Base-by-base conservation (phyloP, 2,888 invertebrate genomes). In the Eupithecia pulchellata region DNA sequence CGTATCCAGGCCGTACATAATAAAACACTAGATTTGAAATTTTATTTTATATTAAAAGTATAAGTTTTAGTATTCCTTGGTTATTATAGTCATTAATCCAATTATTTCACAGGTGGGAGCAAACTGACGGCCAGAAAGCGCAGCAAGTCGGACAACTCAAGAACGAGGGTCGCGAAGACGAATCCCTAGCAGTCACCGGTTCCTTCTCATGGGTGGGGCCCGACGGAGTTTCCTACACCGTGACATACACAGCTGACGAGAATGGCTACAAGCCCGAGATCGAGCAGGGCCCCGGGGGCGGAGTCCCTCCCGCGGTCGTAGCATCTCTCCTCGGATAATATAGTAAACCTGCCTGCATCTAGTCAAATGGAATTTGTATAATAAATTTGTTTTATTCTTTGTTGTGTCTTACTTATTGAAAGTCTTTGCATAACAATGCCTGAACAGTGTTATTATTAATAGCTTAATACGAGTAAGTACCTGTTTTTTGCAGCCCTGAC, bases 181-280 rank as follows among this genome's bases (percentile, higher is more conserved):
- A 95, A 77, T 84, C 87, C 20, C 77, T 95, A 58, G 82, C 83
- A 0, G 93, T 95, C 4, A 82, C 76, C 14, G 95, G 95, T 20
- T 83, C 83, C 29, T 95, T 82, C 87, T 86, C 91, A n/a, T 95
- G 91, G 84, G 78, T 92, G 2, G 95, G 86, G 9, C 92, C 93
- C 17, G 91, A 95, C 30, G 85, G 83, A 25, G 79, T 89, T 52
- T 89, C 85, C 13, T 95, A 95, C 84, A 86, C 86, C 8, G 95
- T 96, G 68, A 95, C 81, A 66, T 95, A 95, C 82, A 78, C 88
- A 14, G 94, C 94, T 64, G 95, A 94, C 61, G 81, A 84, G 6
- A 79, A 85, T 13, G 88, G 88, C 0, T 89, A 79, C 81, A 80
- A 87, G 64, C 86, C 94, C 0, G 82, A 84, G 42, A 81, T 87